Evolutionary conservation across 1,140 invertebrate genomes (phyloP).

Genomic region (Venustaconcha ellipsiformis): DNA sequence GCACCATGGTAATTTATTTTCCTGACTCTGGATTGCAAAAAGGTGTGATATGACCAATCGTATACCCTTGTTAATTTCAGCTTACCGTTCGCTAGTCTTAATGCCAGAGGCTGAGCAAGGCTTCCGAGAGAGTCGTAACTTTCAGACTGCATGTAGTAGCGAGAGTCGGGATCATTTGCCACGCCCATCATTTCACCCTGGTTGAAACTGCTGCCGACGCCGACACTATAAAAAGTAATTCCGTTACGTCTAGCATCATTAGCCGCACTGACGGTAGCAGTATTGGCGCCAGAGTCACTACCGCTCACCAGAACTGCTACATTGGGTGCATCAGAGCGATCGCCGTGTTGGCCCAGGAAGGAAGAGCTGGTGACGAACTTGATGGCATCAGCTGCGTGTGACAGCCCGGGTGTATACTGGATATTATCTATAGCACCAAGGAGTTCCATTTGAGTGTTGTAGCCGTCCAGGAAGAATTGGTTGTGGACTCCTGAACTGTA

Average conservation of each 20-base stretch:
- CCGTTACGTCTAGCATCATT: slow-evolving; percentile 38
- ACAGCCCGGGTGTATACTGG: slow-evolving; percentile 41
- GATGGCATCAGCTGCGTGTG: slow-evolving; percentile 48
- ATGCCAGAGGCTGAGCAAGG: slow-evolving; percentile 44
- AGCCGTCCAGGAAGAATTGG: slow-evolving; percentile 50
- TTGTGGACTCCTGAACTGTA: slow-evolving; percentile 43
- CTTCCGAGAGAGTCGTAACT: slow-evolving; percentile 46
- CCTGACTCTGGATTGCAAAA: no score
- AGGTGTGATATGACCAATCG: no score
- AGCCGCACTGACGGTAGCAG: slow-evolving; percentile 39
- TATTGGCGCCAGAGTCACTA: slow-evolving; percentile 45
- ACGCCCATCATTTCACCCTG: slow-evolving; percentile 39
- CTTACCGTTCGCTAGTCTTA: slow-evolving; percentile 32
- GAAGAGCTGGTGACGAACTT: slow-evolving; percentile 42
- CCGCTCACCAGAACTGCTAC: slow-evolving; percentile 58
- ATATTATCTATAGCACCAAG: slow-evolving; percentile 37
- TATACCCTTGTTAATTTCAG: no score
- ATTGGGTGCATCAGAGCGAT: slow-evolving; percentile 53
- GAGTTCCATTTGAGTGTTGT: slow-evolving; percentile 33
- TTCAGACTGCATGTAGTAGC: slow-evolving; percentile 47
- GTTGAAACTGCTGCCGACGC: slow-evolving; percentile 52
- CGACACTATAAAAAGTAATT: slow-evolving; percentile 57
- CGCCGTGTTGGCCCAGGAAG: slow-evolving; percentile 48
- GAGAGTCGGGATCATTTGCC: slow-evolving; percentile 43
- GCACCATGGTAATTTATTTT: no score